A percentile compares a stretch with the other conserved stretches of the same genome.
These are phyloP conservation scores for Lordiphosa fenestrarum DNA, from an alignment of 2,888 invertebrate species.

Conservation along the genomic window DNA sequence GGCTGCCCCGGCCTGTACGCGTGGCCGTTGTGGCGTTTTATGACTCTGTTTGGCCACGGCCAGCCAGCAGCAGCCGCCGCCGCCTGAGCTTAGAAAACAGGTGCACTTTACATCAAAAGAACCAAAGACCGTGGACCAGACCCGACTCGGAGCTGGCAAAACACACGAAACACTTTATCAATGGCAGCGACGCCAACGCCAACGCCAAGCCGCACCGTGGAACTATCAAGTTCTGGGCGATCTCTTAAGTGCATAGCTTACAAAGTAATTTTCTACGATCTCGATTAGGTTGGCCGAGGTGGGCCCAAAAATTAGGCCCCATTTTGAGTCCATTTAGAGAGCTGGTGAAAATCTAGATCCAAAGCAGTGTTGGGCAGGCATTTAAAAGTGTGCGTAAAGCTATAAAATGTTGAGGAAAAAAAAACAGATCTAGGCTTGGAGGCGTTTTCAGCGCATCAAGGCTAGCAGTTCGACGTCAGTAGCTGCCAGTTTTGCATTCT, in stretches of 20 bases:
- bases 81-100: constrained; percentile 51
- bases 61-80: neutral
- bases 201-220: constrained; percentile 31
- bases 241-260: no score
- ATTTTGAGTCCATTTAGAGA: no score
- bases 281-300: no score
- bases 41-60: constrained; percentile 62
- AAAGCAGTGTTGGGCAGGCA: no score
- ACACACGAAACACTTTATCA: constrained; percentile 42
- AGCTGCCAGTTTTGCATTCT: no score
- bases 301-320: no score
- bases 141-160: constrained; percentile 3
- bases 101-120: constrained; percentile 71
- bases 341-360: no score
- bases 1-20: constrained; percentile 40
- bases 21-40: constrained; percentile 68
- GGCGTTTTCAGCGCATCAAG: no score
- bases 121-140: constrained; percentile 38
- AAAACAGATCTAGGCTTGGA: no score
- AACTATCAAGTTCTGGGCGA: neutral
- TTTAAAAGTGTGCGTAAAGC: no score
- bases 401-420: no score
- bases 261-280: neutral
- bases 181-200: constrained; percentile 40
- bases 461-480: no score